phyloP scores from a whole-genome alignment of 2,888 invertebrate species.

The Allacma fusca region DNA sequence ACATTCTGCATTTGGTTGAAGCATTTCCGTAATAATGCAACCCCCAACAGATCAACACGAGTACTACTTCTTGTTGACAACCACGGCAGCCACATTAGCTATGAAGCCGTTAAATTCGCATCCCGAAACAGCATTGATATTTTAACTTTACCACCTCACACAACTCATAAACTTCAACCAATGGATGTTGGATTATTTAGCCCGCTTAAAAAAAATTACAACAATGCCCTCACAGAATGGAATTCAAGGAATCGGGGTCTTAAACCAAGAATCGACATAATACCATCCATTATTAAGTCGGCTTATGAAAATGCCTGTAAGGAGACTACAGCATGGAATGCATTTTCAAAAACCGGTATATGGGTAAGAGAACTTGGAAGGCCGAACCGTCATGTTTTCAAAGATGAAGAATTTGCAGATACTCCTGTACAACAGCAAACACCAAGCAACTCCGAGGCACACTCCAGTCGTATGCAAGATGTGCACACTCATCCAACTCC shows the following conservation, averaged over 20 bases:
- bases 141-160: conserved; percentile 42
- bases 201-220: conserved; percentile 22
- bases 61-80: conserved; percentile 36
- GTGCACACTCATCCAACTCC: too few species aligned
- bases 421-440: too few species aligned
- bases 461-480: too few species aligned
- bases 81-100: conserved; percentile 12
- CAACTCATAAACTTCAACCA: conserved; percentile 41
- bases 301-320: not conserved
- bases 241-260: not conserved
- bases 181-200: conserved; percentile 35
- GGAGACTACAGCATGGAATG: not conserved
- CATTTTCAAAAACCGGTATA: conserved; percentile 32
- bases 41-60: not conserved
- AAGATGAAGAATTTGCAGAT: not conserved
- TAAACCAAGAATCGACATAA: not conserved
- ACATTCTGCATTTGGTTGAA: conserved; percentile 28
- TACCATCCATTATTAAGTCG: conserved; percentile 14
- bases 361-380: not conserved
- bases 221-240: not conserved
- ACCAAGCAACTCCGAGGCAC: too few species aligned
- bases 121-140: conserved; percentile 23
- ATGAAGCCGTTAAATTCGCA: conserved; percentile 24
- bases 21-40: not conserved
- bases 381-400: conserved; percentile 14